Conservation (phyloP, 2,888 invertebrate genomes). For the Neuroscelio doddi region DNA sequence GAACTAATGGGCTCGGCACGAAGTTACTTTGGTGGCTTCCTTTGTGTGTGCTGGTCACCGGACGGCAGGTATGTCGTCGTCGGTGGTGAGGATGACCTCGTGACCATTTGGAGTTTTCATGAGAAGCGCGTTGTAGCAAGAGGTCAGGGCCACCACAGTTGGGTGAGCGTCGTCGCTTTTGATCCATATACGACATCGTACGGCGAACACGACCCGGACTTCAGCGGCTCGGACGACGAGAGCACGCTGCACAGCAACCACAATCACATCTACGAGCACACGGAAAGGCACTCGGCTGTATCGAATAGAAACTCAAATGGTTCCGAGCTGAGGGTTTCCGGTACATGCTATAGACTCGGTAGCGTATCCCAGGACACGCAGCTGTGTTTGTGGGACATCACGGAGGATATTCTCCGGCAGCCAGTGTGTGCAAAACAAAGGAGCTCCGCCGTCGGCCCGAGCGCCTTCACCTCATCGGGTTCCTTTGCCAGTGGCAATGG, state of each 20-base stretch:
- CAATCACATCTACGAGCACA: slow-evolving; percentile 64
- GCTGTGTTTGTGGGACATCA: slow-evolving; percentile 98
- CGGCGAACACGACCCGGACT: slow-evolving; percentile 74
- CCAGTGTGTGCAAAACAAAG: slow-evolving; percentile 75
- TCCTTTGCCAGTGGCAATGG: slow-evolving; percentile 69
- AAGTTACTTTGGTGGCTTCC: slow-evolving; percentile 97
- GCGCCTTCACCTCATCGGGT: slow-evolving; percentile 65
- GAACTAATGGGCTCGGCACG: slow-evolving; percentile 94
- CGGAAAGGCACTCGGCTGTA: slow-evolving; percentile 61
- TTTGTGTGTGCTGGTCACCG: slow-evolving; percentile 99
- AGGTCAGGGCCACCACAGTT: slow-evolving; percentile 97
- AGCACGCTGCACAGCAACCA: slow-evolving; percentile 62
- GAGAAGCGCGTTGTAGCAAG: slow-evolving; percentile 96
- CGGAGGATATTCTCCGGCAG: slow-evolving; percentile 92
- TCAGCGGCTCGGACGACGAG: slow-evolving; percentile 76
- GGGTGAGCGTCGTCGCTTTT: slow-evolving; percentile 98
- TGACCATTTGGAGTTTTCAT: slow-evolving; percentile 96
- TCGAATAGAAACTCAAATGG: slow-evolving; percentile 70
- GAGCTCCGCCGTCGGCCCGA: slow-evolving; percentile 65
- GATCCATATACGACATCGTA: slow-evolving; percentile 88
- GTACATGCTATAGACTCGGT: slow-evolving; percentile 87
- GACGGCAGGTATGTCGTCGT: slow-evolving; percentile 94
- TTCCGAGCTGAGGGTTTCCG: slow-evolving; percentile 68
- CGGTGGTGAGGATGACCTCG: slow-evolving; percentile 98
- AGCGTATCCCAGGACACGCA: slow-evolving; percentile 99